Evolutionary conservation across 2,797 vertebrate genomes (phyloP).

Genomic region (Varecia variegata): DNA sequence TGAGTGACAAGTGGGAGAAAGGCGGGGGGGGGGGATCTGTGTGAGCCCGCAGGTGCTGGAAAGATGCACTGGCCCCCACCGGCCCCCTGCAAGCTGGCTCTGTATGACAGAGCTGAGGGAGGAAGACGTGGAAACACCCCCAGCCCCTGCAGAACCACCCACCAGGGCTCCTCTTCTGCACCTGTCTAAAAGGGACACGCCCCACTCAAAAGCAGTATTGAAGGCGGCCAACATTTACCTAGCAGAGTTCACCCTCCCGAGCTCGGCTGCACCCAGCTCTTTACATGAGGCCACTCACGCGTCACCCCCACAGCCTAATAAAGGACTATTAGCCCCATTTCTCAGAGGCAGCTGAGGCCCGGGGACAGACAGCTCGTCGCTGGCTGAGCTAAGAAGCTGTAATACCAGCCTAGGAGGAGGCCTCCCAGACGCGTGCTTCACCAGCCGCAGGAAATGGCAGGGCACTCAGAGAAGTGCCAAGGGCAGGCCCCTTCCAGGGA

Average conservation of each 20-base stretch:
- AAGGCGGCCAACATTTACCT: neutral
- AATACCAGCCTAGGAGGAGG: neutral
- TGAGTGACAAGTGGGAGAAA: slow-evolving; percentile 36
- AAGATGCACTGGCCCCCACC: slow-evolving; percentile 49
- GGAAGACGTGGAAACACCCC: slow-evolving; percentile 55
- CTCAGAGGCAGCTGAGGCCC: neutral
- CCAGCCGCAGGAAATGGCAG: slow-evolving; percentile 57
- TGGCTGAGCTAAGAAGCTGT: neutral
- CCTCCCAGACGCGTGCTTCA: neutral
- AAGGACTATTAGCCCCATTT: neutral
- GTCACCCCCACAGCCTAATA: neutral
- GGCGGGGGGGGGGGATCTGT: neutral
- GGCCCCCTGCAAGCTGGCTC: slow-evolving; percentile 55
- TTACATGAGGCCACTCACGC: neutral
- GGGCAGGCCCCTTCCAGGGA: neutral
- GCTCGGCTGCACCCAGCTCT: neutral
- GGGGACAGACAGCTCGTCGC: neutral
- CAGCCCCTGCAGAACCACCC: slow-evolving; percentile 58
- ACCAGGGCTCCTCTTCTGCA: slow-evolving; percentile 29
- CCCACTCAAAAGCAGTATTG: neutral
- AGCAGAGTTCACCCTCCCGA: neutral
- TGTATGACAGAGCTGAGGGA: slow-evolving; percentile 58
- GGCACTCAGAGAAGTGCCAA: neutral
- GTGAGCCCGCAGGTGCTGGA: neutral
- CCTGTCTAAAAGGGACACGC: slow-evolving; percentile 39